These are phyloP conservation scores for Platynereis dumerilii DNA, from an alignment of 2,888 invertebrate species.

Conservation along the genomic window DNA sequence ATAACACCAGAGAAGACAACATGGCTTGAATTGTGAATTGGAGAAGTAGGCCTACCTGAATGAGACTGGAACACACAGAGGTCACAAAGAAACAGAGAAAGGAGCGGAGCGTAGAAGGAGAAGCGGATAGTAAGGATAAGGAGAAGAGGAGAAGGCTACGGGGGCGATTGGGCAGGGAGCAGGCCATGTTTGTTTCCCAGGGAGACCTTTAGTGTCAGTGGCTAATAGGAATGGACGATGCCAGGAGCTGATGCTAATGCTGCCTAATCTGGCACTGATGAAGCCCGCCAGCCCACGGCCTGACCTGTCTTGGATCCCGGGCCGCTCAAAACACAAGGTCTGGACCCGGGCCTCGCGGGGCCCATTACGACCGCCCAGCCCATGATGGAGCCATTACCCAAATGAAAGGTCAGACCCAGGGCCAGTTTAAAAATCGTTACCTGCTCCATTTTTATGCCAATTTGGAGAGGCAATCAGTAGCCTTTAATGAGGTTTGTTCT, in stretches of 20 bases:
- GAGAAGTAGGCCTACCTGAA: too few species aligned
- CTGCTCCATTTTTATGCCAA: slow-evolving; percentile 8
- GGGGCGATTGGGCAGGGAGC: too few species aligned
- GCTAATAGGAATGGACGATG: slow-evolving; percentile 28
- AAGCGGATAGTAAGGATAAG: too few species aligned
- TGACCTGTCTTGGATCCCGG: not conserved
- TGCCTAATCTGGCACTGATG: slow-evolving; percentile 26
- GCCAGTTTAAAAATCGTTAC: slow-evolving; percentile 12
- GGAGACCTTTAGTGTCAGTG: slow-evolving; percentile 17
- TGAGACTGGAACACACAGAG: too few species aligned
- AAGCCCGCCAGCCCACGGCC: slow-evolving; percentile 2
- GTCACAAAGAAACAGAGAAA: too few species aligned
- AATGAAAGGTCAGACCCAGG: slow-evolving; percentile 9
- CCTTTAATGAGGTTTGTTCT: too few species aligned
- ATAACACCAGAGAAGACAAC: too few species aligned
- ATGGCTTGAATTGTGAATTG: too few species aligned
- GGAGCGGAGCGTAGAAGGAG: too few species aligned
- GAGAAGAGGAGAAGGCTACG: too few species aligned
- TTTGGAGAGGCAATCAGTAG: slow-evolving; percentile 5
- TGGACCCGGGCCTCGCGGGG: slow-evolving; percentile 10
- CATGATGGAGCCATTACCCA: slow-evolving; percentile 21
- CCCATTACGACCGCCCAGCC: slow-evolving; percentile 11
- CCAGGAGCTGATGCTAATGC: slow-evolving; percentile 18
- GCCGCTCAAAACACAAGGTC: too few species aligned
- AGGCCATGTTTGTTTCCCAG: slow-evolving; percentile 1